Conservation (phyloP, 2,888 invertebrate genomes). For the Perithous albicinctus region DNA sequence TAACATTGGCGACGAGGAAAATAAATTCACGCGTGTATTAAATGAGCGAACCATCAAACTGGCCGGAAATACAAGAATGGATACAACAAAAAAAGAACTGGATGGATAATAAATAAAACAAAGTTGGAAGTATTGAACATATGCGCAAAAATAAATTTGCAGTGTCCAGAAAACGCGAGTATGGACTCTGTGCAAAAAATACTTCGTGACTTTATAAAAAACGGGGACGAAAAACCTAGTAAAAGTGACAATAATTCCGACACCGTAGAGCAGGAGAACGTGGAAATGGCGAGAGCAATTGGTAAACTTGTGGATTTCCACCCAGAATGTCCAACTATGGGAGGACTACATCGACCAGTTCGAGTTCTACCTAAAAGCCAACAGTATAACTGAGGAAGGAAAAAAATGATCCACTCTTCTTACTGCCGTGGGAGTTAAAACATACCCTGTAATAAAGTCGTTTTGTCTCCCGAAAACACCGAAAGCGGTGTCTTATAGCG, state of each 20-base stretch:
- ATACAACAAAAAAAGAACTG: slow-evolving; percentile 13
- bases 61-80: background rate
- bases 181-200: slow-evolving; percentile 6
- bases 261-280: background rate
- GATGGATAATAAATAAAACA: background rate
- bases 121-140: too few species aligned
- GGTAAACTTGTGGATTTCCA: slow-evolving; percentile 38
- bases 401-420: slow-evolving; percentile 45
- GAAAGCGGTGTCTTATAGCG: slow-evolving; percentile 42
- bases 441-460: slow-evolving; percentile 51
- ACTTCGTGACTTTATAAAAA: background rate
- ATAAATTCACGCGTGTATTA: slow-evolving; percentile 17
- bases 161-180: background rate
- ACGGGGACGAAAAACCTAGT: too few species aligned
- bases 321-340: slow-evolving; percentile 39
- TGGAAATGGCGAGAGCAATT: slow-evolving; percentile 21
- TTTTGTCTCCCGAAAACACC: slow-evolving; percentile 42
- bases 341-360: slow-evolving; percentile 47
- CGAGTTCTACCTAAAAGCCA: slow-evolving; percentile 43
- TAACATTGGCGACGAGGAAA: slow-evolving; percentile 37
- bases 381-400: slow-evolving; percentile 13
- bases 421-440: slow-evolving; percentile 41
- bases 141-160: too few species aligned
- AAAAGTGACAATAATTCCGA: too few species aligned
- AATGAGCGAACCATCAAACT: slow-evolving; percentile 3